These are phyloP conservation scores for Cirrhinus mrigala DNA, from an alignment of 2,797 vertebrate species.

Conservation along the genomic window DNA sequence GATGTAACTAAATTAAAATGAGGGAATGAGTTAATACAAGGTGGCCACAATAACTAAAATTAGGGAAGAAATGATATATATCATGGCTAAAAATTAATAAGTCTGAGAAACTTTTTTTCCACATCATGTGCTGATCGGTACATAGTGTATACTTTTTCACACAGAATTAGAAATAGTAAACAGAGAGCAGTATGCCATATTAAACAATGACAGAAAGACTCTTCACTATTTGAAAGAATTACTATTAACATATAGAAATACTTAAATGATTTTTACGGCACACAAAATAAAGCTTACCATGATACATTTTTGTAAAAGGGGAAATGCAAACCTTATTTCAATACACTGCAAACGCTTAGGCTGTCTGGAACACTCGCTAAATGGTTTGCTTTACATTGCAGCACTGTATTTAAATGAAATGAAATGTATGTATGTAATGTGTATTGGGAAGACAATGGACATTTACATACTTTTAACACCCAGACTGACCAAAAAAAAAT, in stretches of 20 bases:
- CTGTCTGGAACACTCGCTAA: background rate
- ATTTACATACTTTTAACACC: conserved; percentile 43
- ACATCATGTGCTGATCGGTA: background rate
- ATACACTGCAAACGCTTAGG: background rate
- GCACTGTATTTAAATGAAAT: background rate
- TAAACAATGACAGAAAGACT: background rate
- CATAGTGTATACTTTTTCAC: background rate
- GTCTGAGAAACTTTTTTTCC: background rate
- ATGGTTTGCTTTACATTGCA: background rate
- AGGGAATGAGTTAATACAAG: background rate
- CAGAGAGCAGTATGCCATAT: background rate
- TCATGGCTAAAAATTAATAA: background rate
- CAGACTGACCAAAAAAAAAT: conserved; percentile 12
- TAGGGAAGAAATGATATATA: background rate
- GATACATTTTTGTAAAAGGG: background rate
- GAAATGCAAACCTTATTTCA: background rate
- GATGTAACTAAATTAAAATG: background rate
- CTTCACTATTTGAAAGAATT: background rate
- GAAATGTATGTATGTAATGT: no score
- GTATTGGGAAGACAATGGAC: conserved; percentile 47
- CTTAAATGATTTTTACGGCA: background rate
- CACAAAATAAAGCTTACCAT: background rate
- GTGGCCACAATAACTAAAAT: background rate
- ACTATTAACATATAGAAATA: background rate
- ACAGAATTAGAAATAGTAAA: background rate